A percentile compares a stretch with the other conserved stretches of the same genome.
Conservation (phyloP, 2,113 vertebrate species). For the Monopterus albus region DNA sequence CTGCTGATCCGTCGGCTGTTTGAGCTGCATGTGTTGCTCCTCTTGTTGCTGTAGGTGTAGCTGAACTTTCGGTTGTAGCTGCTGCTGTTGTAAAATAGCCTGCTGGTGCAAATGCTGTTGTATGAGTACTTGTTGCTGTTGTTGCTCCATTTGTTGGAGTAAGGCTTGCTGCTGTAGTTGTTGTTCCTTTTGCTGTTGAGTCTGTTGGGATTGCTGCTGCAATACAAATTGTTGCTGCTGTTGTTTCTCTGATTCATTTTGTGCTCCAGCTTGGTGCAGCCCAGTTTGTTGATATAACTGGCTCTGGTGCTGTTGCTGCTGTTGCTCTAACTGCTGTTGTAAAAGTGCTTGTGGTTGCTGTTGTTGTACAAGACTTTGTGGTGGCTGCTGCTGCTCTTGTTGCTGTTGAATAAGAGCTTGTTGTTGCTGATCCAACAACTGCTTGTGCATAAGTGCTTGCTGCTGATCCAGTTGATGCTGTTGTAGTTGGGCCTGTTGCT, state of each 20-base stretch:
- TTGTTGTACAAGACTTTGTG: constrained; percentile 50
- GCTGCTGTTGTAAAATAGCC: no score
- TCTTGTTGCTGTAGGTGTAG: no score
- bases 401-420: constrained; percentile 55
- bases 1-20: no score
- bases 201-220: constrained; percentile 57
- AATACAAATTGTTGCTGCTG: constrained; percentile 55
- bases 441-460: constrained; percentile 56
- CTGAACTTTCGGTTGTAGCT: no score
- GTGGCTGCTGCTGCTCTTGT: constrained; percentile 53
- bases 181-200: constrained; percentile 58
- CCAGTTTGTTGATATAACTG: constrained; percentile 69
- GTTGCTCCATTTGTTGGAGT: no score
- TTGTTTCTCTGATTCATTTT: constrained; percentile 67
- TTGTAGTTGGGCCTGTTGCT: constrained; percentile 59
- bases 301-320: constrained; percentile 51
- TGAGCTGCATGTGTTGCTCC: no score
- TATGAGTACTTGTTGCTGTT: no score
- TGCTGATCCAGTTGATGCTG: constrained; percentile 71
- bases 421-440: constrained; percentile 62
- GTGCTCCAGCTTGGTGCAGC: constrained; percentile 58
- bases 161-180: constrained; percentile 65
- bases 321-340: constrained; percentile 56
- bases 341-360: constrained; percentile 45
- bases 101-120: no score